Conservation (phyloP, 2,888 invertebrate species). For the Bombylius major region DNA sequence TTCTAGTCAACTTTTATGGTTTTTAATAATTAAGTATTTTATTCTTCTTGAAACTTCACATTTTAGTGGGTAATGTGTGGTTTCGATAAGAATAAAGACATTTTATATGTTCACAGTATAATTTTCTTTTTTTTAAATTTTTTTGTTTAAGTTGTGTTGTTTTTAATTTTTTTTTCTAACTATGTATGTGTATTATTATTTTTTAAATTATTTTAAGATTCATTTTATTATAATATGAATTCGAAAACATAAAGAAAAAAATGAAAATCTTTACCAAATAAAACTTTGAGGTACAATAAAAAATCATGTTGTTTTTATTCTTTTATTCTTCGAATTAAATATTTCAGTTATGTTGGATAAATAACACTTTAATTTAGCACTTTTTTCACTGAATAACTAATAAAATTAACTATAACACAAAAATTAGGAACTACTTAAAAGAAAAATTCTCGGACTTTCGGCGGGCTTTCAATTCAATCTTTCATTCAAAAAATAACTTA, state of each 20-base stretch:
- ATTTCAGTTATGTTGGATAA: too few species aligned
- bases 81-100: not conserved
- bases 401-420: too few species aligned
- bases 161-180: not conserved
- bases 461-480: too few species aligned
- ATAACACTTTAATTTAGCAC: too few species aligned
- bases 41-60: not conserved
- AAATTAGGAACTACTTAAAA: too few species aligned
- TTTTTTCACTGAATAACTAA: too few species aligned
- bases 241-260: not conserved
- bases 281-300: conserved; percentile 3
- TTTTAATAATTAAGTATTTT: not conserved
- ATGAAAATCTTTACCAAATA: not conserved
- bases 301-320: not conserved
- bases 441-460: too few species aligned
- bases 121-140: not conserved
- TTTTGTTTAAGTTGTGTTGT: not conserved
- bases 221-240: not conserved
- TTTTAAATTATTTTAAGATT: not conserved
- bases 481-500: too few species aligned
- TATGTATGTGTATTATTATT: not conserved
- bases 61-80: not conserved
- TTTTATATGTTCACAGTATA: not conserved
- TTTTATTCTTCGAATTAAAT: not conserved
- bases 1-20: conserved; percentile 5